Conservation (phyloP, 37 sponge, comb jelly and placozoan species). For the Theonella swinhoei region DNA sequence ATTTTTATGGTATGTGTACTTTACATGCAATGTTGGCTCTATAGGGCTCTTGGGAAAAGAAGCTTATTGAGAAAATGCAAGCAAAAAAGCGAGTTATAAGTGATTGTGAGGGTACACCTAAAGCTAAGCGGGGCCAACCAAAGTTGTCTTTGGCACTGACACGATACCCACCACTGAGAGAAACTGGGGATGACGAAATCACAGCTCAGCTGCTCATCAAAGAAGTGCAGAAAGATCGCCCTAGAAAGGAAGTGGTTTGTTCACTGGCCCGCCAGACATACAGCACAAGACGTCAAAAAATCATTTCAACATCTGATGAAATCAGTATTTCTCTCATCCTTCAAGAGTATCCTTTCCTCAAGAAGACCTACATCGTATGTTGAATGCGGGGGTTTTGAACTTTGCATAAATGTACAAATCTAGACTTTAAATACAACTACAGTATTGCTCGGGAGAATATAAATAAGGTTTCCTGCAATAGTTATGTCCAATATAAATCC, state of each 20-base stretch:
- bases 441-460: no score
- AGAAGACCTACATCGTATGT: not conserved
- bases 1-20: no score
- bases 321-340: not conserved
- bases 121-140: conserved; percentile 25
- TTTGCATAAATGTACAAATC: no score
- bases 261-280: conserved; percentile 3
- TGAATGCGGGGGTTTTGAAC: no score
- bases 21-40: not conserved
- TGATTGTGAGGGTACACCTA: conserved; percentile 10
- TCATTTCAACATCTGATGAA: not conserved
- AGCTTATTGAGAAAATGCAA: conserved; percentile 29
- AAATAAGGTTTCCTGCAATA: no score
- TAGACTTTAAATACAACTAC: no score
- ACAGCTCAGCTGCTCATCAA: conserved; percentile 2
- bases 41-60: conserved; percentile 42
- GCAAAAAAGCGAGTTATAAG: conserved; percentile 3
- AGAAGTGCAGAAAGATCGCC: conserved; percentile 16
- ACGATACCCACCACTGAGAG: conserved; percentile 30
- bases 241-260: conserved; percentile 19
- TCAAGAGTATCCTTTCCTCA: not conserved
- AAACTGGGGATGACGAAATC: conserved; percentile 1
- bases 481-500: no score
- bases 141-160: conserved; percentile 2
- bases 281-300: not conserved